These are phyloP conservation scores for Machimus atricapillus DNA, from an alignment of 2,888 invertebrate genomes.

Conservation along the genomic window DNA sequence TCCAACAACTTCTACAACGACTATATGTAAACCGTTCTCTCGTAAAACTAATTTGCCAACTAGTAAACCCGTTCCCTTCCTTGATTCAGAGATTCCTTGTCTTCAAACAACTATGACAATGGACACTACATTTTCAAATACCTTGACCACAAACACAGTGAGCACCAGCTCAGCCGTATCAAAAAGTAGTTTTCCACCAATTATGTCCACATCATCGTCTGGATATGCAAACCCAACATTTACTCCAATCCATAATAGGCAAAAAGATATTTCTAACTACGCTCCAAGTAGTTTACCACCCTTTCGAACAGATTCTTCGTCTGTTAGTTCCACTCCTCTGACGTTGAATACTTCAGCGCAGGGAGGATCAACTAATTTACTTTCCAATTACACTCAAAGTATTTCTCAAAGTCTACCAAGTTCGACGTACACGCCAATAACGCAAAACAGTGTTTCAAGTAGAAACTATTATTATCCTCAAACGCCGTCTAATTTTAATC, in stretches of 20 bases:
- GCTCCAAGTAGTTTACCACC: not conserved
- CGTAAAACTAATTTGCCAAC: not conserved
- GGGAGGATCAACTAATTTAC: not conserved
- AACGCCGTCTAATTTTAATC: slow-evolving; percentile 27
- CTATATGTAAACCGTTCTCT: not conserved
- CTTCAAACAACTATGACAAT: not conserved
- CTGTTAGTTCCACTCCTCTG: not conserved
- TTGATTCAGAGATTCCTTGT: not conserved
- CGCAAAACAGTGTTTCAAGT: not conserved
- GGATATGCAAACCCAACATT: not conserved
- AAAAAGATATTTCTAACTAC: not conserved
- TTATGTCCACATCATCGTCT: not conserved
- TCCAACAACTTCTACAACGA: not conserved
- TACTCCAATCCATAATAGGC: not conserved
- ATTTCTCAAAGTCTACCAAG: not conserved
- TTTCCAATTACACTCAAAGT: not conserved
- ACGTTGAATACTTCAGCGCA: not conserved
- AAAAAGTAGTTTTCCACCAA: not conserved
- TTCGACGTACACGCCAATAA: not conserved
- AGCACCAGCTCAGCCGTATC: not conserved
- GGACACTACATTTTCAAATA: not conserved
- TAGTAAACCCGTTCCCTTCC: not conserved
- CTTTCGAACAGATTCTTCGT: not conserved
- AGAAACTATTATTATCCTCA: slow-evolving; percentile 29
- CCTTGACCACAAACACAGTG: not conserved